Conservation (phyloP, 2,888 invertebrate genomes). For the Chalcosyrphus nemorum region DNA sequence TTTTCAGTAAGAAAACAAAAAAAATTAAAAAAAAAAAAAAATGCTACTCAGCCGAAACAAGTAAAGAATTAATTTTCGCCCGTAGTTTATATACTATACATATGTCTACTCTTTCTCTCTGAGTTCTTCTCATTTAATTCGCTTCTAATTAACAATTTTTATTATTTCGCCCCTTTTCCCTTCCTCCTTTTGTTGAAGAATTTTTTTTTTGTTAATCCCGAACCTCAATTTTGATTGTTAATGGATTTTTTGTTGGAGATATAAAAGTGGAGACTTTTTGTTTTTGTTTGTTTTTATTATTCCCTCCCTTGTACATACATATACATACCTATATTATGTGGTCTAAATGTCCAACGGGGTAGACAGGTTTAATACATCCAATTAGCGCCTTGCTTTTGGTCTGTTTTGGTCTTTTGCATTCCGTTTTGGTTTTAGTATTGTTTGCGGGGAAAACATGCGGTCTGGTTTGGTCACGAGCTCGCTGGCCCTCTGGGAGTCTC, state of each 20-base stretch:
- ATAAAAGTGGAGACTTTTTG: conserved; percentile 27
- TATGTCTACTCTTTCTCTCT: too few species aligned
- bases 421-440: background rate
- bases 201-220: background rate
- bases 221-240: background rate
- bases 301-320: background rate
- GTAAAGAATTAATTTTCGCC: conserved; percentile 73
- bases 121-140: conserved; percentile 35
- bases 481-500: background rate
- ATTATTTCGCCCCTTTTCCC: background rate
- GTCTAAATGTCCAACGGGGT: background rate
- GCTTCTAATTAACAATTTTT: conserved; percentile 53
- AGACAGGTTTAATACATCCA: conserved; percentile 42
- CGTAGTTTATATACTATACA: conserved; percentile 55
- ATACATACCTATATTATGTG: too few species aligned
- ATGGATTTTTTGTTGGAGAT: conserved; percentile 22
- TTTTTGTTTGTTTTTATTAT: conserved; percentile 33
- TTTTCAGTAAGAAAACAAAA: conserved; percentile 68
- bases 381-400: background rate
- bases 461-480: conserved; percentile 26
- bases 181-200: background rate
- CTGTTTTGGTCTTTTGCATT: conserved; percentile 2
- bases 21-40: conserved; percentile 34
- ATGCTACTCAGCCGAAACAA: conserved; percentile 75
- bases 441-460: background rate